phyloP scores from a whole-genome alignment of 2,113 vertebrate genomes.

The Leiothrix lutea region DNA sequence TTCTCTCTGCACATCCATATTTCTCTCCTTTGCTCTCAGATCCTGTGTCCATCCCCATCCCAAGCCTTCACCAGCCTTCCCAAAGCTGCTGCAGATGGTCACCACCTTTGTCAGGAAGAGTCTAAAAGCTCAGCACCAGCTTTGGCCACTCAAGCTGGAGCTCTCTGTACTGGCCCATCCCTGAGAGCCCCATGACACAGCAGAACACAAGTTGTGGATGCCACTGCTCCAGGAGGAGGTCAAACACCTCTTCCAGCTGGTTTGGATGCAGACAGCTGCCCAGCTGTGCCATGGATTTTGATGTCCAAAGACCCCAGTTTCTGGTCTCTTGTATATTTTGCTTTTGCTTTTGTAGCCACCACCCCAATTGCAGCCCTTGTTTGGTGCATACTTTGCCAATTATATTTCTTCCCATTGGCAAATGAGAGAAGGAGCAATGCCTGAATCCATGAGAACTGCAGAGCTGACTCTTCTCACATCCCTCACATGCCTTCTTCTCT shows the following conservation, averaged over 20 bases:
- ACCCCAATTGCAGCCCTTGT: background rate
- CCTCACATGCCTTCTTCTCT: background rate
- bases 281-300: rapidly evolving
- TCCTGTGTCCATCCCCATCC: background rate
- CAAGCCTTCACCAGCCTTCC: background rate
- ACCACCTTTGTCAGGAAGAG: background rate
- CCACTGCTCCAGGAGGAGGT: background rate
- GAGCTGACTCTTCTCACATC: background rate
- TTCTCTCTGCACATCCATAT: background rate
- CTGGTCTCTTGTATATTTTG: background rate
- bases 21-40: background rate
- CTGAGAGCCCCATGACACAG: background rate
- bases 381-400: background rate
- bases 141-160: background rate
- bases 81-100: background rate
- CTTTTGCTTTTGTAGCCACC: background rate
- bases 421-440: background rate
- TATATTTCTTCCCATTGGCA: background rate
- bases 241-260: rapidly evolving
- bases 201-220: background rate
- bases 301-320: background rate
- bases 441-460: background rate
- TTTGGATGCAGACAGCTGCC: background rate
- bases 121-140: rapidly evolving
- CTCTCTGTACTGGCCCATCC: too few relatives aligned